Evolutionary conservation across 2,888 invertebrate genomes (phyloP).

Genomic region (Leucophenga maculata): DNA sequence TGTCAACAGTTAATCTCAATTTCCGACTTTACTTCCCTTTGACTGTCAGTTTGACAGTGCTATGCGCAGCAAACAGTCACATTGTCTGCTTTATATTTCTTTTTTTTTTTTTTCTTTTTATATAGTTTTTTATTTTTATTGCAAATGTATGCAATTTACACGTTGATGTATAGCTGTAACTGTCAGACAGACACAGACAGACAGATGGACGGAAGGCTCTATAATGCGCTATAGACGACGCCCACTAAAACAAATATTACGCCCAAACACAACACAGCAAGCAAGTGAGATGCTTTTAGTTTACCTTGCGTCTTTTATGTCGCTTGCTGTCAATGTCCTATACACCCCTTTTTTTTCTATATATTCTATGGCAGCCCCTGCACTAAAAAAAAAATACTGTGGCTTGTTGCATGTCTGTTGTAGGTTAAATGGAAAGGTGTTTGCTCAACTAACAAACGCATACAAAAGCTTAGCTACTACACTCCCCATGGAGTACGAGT

Average conservation of each 20-base stretch:
- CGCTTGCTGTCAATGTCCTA: slow-evolving; percentile 15
- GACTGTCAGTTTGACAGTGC: neutral
- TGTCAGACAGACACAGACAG: neutral
- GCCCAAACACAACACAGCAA: neutral
- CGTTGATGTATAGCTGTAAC: slow-evolving; percentile 5
- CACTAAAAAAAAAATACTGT: neutral
- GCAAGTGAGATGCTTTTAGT: slow-evolving; percentile 9
- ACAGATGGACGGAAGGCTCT: neutral
- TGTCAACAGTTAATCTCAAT: slow-evolving; percentile 51
- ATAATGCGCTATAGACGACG: neutral
- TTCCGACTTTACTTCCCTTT: slow-evolving; percentile 1
- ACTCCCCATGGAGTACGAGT: neutral
- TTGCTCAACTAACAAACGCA: neutral
- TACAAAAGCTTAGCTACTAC: too few relatives aligned
- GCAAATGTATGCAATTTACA: slow-evolving; percentile 19
- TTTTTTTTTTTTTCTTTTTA: neutral
- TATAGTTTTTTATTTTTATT: slow-evolving; percentile 22
- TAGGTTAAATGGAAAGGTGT: slow-evolving; percentile 9
- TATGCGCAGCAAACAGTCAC: neutral
- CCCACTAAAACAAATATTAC: neutral
- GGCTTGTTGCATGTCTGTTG: neutral
- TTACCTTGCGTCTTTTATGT: slow-evolving; percentile 10
- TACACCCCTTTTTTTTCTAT: neutral
- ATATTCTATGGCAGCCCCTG: neutral
- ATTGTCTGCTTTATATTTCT: neutral